phyloP scores from a whole-genome alignment of 2,888 invertebrate genomes.

The Lasioglossum lativentre region DNA sequence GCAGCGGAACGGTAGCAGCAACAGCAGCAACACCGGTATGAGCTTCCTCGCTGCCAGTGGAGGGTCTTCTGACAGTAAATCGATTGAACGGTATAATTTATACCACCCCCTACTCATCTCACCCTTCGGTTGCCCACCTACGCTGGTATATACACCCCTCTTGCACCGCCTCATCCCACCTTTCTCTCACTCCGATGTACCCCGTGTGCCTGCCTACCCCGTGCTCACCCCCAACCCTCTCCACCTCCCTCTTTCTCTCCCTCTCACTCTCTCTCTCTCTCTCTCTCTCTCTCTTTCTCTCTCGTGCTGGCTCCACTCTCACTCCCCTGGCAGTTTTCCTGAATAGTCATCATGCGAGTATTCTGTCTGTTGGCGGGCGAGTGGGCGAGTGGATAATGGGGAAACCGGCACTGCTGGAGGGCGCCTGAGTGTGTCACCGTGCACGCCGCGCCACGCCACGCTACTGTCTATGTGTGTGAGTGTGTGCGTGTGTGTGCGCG shows the following conservation, averaged over 20 bases:
- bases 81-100: constrained; percentile 85
- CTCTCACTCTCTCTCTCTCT: constrained; percentile 58
- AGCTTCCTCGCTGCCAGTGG: constrained; percentile 76
- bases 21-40: constrained; percentile 65
- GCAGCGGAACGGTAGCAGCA: constrained; percentile 63
- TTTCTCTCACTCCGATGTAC: constrained; percentile 53
- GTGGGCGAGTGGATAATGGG: constrained; percentile 80
- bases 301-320: constrained; percentile 25
- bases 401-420: constrained; percentile 66
- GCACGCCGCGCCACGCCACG: constrained; percentile 24
- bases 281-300: constrained; percentile 46
- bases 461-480: not conserved
- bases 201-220: constrained; percentile 29
- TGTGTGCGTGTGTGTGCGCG: not conserved
- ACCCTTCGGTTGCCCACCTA: constrained; percentile 70
- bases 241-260: constrained; percentile 65
- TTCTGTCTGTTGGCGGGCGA: constrained; percentile 72
- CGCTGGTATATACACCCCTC: constrained; percentile 65
- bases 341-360: constrained; percentile 81
- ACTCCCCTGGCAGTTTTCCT: constrained; percentile 69
- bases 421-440: constrained; percentile 66
- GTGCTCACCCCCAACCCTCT: constrained; percentile 32
- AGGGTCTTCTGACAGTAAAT: constrained; percentile 84
- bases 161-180: constrained; percentile 35
- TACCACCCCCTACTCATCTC: constrained; percentile 81